Evolutionary conservation across 2,113 vertebrate species (phyloP), one percentile per base, ranked within the genome.

Genomic region (Todiramphus saurophagus): DNA sequence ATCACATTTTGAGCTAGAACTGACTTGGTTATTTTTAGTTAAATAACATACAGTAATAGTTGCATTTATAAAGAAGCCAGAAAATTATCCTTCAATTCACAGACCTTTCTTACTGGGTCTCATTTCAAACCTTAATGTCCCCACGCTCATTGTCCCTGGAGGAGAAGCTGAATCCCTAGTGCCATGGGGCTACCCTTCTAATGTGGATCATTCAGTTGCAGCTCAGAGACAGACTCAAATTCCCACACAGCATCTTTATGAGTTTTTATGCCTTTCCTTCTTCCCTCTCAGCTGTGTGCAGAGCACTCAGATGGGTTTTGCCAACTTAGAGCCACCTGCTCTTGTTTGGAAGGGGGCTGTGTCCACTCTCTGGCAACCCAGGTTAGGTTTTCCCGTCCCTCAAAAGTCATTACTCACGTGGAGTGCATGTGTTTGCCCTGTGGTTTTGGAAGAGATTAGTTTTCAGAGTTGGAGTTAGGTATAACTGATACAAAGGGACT

Each of bases 11-110:
- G 83, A 87, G 83, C 87, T 87, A 55, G 78, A 73, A 41, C 63
- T 37, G 76, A n/a, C 64, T 87, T 3, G 48, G 90, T 75, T 96
- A 93, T 94, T 96, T 96, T 95, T 94, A 90, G 91, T 83, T 46
- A 43, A 87, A 39, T 69, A 94, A 30, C 0, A 3, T 87, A 15
- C 31, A 21, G 58, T 85, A 83, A 81, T 74, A 77, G 81, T 75
- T 62, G 18, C 37, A 1, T 85, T 70, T 76, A 33, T 33, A 56
- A 83, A 94, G 81, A 23, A 87, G 50, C 0, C 23, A 85, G 60
- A 74, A 80, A 75, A 86, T 86, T 79, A 66, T 77, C 63, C 83
- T 46, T 73, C 58, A 39, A 18, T 43, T 62, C 63, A 23, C 19
- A 66, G 76, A 25, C 25, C 25, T 82, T 37, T 50, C 63, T 50